Evolutionary conservation across 2,888 invertebrate genomes (phyloP).

Genomic region (Mesoligia furuncula): DNA sequence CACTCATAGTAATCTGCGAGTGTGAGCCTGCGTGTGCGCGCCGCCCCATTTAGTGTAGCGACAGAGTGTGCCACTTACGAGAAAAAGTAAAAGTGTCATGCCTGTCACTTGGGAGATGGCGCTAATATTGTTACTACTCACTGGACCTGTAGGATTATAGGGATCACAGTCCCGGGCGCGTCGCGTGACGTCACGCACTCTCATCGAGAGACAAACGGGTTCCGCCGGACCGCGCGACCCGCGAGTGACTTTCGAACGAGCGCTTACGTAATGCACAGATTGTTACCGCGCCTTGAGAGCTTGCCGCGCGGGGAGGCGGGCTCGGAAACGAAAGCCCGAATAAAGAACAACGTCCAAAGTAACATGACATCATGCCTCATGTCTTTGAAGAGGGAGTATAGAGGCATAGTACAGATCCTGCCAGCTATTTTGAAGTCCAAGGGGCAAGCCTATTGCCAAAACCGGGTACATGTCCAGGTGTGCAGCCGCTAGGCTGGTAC

Average conservation of each 20-base stretch:
- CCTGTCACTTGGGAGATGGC: neutral
- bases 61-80: constrained; percentile 2
- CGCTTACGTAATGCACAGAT: constrained; percentile 28
- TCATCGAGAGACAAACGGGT: constrained; percentile 27
- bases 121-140: neutral
- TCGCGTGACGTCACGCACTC: constrained; percentile 31
- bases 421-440: neutral
- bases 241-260: constrained; percentile 33
- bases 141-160: neutral
- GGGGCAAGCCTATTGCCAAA: neutral
- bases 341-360: neutral
- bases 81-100: constrained; percentile 29
- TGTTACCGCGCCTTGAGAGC: constrained; percentile 16
- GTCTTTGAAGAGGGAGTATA: too few species aligned
- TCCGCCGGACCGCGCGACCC: neutral
- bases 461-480: neutral
- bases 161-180: neutral
- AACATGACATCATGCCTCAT: neutral
- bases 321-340: constrained; percentile 29
- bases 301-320: neutral
- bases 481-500: neutral
- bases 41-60: neutral
- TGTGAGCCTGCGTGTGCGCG: neutral
- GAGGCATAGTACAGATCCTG: neutral
- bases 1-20: neutral